Base-by-base conservation (phyloP, 2,113 vertebrate species). In the Aspiorhynchus laticeps region DNA sequence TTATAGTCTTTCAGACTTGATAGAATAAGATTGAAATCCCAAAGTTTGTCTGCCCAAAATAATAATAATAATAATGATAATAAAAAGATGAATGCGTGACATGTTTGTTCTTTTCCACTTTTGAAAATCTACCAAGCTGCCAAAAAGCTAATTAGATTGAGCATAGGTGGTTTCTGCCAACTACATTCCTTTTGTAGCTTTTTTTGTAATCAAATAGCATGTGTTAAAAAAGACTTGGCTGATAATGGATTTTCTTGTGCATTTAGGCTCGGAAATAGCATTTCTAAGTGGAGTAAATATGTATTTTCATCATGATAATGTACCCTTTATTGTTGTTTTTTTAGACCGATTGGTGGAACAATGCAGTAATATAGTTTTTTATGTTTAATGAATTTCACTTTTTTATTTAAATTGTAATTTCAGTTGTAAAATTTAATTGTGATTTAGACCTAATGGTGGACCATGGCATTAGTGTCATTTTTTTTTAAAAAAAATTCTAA, bases 131-230 rank as follows among this genome's bases (percentile, higher is more conserved):
- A 56, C 21, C 77, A 56, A 80, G 43, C 65, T 80, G 85, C 85
- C 85, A 73, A 80, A 71, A 83, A 83, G 19, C 81, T 83, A 83
- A 83, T 83, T 83, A 73, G 81, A 71, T 73, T 53, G 46, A 51
- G 43, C 65, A 24, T 73, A 24, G 28, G 17, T 36, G 28, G 43
- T 83, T 73, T 71, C 43, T 71, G 63, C 63, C 81, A 83, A n/a
- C 41, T n/a, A 24, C 31, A 53, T 53, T 26, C 61, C 61, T 53
- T 31, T 53, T 67, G 17, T n/a, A 21, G 28, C 28, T 15, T 36
- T 73, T 77, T 33, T 53, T 61, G 17, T 7, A 24, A 81, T 81
- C 36, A 81, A 65, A 38, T 36, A 38, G 17, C 28, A 56, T 53
- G 15, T 11, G 1, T 83, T 73, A 53, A 83, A 73, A 61, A 36